phyloP scores from a whole-genome alignment of 1,140 invertebrate genomes.

The Neodiprion pinetum region DNA sequence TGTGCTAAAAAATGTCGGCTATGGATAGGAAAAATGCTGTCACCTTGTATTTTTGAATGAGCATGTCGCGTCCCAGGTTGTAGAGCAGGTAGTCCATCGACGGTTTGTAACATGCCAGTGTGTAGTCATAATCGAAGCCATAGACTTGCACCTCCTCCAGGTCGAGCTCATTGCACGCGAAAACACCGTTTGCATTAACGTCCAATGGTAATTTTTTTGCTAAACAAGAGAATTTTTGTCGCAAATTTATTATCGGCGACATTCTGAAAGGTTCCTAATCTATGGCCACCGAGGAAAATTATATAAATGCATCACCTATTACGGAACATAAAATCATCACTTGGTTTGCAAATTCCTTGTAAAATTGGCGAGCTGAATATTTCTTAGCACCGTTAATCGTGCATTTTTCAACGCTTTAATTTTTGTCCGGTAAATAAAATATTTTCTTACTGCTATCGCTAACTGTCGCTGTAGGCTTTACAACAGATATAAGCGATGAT shows the following conservation, averaged over 20 bases:
- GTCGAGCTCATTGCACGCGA: conserved; percentile 97
- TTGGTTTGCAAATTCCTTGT: too few species aligned
- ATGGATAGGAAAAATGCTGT: too few species aligned
- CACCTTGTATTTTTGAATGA: conserved; percentile 91
- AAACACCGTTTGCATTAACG: conserved; percentile 86
- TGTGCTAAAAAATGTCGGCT: background rate
- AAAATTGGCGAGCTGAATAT: too few species aligned
- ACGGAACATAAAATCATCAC: too few species aligned
- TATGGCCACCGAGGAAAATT: too few species aligned
- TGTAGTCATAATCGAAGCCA: conserved; percentile 99
- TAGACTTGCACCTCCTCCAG: conserved; percentile 92
- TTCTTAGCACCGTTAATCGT: too few species aligned
- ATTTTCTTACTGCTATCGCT: too few species aligned
- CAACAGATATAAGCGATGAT: too few species aligned
- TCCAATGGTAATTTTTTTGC: conserved; percentile 88
- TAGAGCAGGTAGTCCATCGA: conserved; percentile 92
- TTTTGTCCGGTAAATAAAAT: too few species aligned
- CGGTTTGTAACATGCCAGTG: conserved; percentile 93
- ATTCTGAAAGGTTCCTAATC: background rate
- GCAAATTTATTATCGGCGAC: background rate
- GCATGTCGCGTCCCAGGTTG: conserved; percentile 84
- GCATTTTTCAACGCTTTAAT: too few species aligned
- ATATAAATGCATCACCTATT: too few species aligned
- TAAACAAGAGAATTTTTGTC: conserved; percentile 51
- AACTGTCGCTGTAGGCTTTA: too few species aligned